Evolutionary conservation across 1,140 invertebrate species (phyloP).

Genomic region (Hydropsyche tenuis): DNA sequence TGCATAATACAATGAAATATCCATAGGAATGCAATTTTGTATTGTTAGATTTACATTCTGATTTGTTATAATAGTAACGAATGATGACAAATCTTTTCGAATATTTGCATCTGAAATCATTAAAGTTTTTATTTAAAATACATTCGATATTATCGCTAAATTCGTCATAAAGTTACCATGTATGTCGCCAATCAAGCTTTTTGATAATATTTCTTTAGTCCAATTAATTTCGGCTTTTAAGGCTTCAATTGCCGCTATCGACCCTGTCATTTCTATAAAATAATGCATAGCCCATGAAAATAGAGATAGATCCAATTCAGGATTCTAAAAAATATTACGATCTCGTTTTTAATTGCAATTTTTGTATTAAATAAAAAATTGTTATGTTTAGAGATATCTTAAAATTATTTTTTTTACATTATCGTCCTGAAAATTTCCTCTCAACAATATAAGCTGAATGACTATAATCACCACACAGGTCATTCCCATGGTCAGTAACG

Average conservation of each 20-base stretch:
- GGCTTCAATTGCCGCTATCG: background rate
- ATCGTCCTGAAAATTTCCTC: too few species aligned
- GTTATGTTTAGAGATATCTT: too few species aligned
- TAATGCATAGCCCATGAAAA: background rate
- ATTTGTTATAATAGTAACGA: background rate
- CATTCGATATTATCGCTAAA: too few species aligned
- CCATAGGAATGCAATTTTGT: background rate
- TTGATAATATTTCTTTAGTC: conserved; percentile 3
- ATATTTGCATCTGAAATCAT: background rate
- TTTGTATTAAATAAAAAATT: too few species aligned
- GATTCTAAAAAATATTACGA: background rate
- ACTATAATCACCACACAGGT: background rate
- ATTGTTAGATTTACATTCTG: conserved; percentile 3
- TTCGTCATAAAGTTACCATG: background rate
- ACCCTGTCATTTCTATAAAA: background rate
- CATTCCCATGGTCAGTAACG: background rate
- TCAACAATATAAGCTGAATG: background rate
- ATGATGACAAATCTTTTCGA: background rate
- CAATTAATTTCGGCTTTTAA: background rate
- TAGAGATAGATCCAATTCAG: background rate
- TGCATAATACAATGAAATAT: background rate
- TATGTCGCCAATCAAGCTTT: background rate
- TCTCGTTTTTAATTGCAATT: too few species aligned
- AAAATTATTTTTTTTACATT: too few species aligned
- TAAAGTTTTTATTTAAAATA: background rate